Percentiles rank a stretch among this genome's conserved stretches.
Evolutionary conservation across 2,797 vertebrate genomes (phyloP).

Genomic region (Mus caroli): DNA sequence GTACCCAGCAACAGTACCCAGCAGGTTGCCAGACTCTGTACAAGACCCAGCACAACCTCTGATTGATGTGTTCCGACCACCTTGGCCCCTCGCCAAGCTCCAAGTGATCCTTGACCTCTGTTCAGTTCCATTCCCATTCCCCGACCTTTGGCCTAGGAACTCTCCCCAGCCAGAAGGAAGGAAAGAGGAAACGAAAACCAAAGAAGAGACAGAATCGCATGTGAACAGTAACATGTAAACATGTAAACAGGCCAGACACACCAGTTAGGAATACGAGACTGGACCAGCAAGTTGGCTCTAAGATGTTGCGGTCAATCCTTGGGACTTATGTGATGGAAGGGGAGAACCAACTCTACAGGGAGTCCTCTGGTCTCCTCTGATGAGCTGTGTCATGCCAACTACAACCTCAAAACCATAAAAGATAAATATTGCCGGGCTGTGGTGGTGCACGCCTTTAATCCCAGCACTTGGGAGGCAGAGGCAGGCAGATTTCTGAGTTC

Average conservation of each 20-base stretch:
- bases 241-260: neutral
- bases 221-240: neutral
- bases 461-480: no score
- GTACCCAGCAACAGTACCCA: neutral
- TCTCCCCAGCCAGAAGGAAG: neutral
- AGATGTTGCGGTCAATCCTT: neutral
- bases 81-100: neutral
- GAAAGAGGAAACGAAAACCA: neutral
- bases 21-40: neutral
- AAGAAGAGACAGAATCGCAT: neutral
- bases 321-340: neutral
- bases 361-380: neutral
- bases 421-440: neutral
- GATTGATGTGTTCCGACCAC: neutral
- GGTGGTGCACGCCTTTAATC: no score
- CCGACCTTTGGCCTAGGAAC: neutral
- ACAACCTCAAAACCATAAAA: neutral
- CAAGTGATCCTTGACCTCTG: neutral
- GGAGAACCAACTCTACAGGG: neutral
- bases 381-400: neutral
- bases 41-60: no score
- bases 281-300: neutral
- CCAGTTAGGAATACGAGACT: neutral
- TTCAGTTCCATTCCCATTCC: neutral
- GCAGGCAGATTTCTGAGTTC: no score